These are phyloP conservation scores for Sphinx pinastri DNA, from an alignment of 2,888 invertebrate species.

Conservation along the genomic window DNA sequence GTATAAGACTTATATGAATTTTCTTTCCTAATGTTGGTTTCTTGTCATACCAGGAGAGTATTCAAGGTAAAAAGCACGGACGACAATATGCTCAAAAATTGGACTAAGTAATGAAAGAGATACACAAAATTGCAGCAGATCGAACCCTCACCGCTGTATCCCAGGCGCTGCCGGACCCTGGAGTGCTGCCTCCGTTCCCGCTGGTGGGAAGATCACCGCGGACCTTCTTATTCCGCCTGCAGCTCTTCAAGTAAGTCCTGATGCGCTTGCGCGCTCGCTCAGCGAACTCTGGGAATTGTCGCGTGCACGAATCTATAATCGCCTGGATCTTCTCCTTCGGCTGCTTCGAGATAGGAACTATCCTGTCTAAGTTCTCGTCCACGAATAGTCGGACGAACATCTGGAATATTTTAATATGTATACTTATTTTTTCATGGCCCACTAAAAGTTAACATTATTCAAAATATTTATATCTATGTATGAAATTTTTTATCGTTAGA, in stretches of 20 bases:
- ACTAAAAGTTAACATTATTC: too few relatives aligned
- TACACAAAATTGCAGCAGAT: constrained; percentile 48
- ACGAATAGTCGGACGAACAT: constrained; percentile 99
- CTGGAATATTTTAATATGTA: constrained; percentile 78
- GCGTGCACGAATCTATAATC: constrained; percentile 97
- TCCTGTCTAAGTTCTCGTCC: constrained; percentile 97
- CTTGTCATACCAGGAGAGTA: too few relatives aligned
- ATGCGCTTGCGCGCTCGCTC: constrained; percentile 97
- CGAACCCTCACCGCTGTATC: constrained; percentile 91
- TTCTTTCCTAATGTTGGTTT: too few relatives aligned
- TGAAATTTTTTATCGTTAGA: too few relatives aligned
- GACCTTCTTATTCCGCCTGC: constrained; percentile 96
- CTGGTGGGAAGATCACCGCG: constrained; percentile 87
- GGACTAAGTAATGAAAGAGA: neutral
- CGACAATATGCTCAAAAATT: too few relatives aligned
- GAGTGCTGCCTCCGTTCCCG: constrained; percentile 65
- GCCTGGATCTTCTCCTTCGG: constrained; percentile 99
- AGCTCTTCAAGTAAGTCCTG: constrained; percentile 97
- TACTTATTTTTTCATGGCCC: too few relatives aligned
- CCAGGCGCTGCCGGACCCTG: constrained; percentile 87
- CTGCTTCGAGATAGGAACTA: constrained; percentile 98
- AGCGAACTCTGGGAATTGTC: constrained; percentile 98
- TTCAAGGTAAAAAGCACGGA: too few relatives aligned
- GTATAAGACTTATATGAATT: too few relatives aligned
- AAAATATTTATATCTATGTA: too few relatives aligned